Conservation (phyloP, 2,797 vertebrate species). For the Myotis planiceps region DNA sequence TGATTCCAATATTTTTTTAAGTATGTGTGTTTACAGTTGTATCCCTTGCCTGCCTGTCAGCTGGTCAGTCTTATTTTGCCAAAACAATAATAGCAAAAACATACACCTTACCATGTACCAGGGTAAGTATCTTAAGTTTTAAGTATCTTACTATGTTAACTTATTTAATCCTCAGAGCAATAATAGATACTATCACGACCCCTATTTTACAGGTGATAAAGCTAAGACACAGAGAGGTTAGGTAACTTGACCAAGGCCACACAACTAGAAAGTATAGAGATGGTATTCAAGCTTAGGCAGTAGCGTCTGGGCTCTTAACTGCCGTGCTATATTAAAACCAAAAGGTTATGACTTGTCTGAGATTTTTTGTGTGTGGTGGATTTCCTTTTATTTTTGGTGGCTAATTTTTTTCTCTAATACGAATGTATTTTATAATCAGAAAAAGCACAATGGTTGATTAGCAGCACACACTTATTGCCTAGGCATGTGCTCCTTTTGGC, state of each 20-base stretch:
- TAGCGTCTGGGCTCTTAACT: background rate
- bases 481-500: background rate
- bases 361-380: background rate
- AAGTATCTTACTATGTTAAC: background rate
- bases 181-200: background rate
- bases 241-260: background rate
- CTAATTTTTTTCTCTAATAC: background rate
- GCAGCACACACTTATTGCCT: background rate
- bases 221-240: background rate
- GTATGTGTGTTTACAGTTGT: background rate
- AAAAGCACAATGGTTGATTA: slow-evolving; percentile 20
- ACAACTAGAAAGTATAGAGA: background rate
- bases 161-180: background rate
- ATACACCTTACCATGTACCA: background rate
- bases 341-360: background rate
- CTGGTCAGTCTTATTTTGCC: background rate
- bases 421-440: background rate
- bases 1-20: background rate
- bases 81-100: slow-evolving; percentile 29
- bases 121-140: background rate
- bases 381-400: background rate
- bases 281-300: background rate
- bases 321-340: background rate
- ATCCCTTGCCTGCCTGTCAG: background rate
- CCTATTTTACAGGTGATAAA: background rate